Conservation (phyloP, 1,140 invertebrate species). For the Drosophila elegans region DNA sequence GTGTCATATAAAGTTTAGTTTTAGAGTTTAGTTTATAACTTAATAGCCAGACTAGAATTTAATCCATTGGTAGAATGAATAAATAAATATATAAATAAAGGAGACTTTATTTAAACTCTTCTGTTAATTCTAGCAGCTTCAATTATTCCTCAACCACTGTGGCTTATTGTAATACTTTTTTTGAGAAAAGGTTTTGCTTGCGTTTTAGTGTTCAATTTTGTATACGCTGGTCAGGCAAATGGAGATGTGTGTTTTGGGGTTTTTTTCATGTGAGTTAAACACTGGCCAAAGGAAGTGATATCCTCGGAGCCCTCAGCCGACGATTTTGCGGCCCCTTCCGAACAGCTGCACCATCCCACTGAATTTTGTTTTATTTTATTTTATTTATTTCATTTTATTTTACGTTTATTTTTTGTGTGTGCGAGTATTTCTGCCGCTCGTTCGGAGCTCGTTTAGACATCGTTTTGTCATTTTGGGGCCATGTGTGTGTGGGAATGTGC, state of each 20-base stretch:
- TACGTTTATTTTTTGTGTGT: conserved; percentile 49
- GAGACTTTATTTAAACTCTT: too few species aligned
- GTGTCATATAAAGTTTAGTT: too few species aligned
- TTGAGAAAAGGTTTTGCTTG: conserved; percentile 29
- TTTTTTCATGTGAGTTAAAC: conserved; percentile 18
- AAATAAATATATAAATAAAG: too few species aligned
- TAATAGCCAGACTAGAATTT: too few species aligned
- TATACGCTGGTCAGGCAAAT: conserved; percentile 47
- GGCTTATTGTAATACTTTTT: background rate
- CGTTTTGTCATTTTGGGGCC: conserved; percentile 69
- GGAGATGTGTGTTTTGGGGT: conserved; percentile 27
- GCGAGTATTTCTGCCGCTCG: conserved; percentile 57
- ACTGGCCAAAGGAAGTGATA: conserved; percentile 48
- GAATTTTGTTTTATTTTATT: conserved; percentile 65
- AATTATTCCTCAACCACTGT: background rate
- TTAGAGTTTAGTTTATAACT: too few species aligned
- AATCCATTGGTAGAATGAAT: too few species aligned
- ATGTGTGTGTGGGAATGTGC: conserved; percentile 20
- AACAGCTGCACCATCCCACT: conserved; percentile 21
- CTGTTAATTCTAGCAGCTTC: too few species aligned
- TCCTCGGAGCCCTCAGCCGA: background rate
- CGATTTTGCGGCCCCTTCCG: background rate
- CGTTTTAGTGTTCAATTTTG: conserved; percentile 60
- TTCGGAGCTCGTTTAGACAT: conserved; percentile 77
- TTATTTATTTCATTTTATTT: conserved; percentile 42